Conservation (phyloP, 2,113 vertebrate species). For the Heterocephalus glaber region DNA sequence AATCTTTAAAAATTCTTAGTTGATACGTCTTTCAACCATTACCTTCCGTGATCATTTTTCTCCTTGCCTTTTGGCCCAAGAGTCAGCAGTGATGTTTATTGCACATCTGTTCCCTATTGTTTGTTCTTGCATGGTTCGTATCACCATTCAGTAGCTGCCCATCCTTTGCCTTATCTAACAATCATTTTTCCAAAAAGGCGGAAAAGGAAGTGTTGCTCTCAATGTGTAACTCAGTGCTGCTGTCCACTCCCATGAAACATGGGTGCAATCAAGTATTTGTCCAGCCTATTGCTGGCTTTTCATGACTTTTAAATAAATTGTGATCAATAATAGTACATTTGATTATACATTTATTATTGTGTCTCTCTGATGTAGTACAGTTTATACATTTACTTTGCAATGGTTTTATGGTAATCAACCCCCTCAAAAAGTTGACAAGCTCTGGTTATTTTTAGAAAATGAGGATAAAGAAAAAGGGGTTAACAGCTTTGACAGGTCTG, state of each 20-base stretch:
- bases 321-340: constrained; percentile 85
- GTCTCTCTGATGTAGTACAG: constrained; percentile 72
- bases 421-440: constrained; percentile 60
- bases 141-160: constrained; percentile 83
- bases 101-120: constrained; percentile 84
- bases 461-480: constrained; percentile 60
- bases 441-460: constrained; percentile 76
- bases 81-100: constrained; percentile 85
- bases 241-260: constrained; percentile 81
- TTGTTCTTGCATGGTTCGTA: constrained; percentile 89
- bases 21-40: constrained; percentile 63
- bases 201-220: constrained; percentile 83
- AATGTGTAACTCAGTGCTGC: constrained; percentile 87
- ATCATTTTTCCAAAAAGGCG: constrained; percentile 77
- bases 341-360: constrained; percentile 78
- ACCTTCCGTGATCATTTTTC: constrained; percentile 57
- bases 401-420: constrained; percentile 73
- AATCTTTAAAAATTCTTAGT: constrained; percentile 54
- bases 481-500: constrained; percentile 66
- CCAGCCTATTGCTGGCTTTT: constrained; percentile 91
- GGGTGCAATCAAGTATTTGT: constrained; percentile 87
- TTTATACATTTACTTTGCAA: constrained; percentile 67
- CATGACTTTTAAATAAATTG: constrained; percentile 92
- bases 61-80: constrained; percentile 43
- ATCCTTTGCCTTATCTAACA: constrained; percentile 85